These are phyloP conservation scores for Tortrix viridana DNA, from an alignment of 2,888 invertebrate species.

Conservation along the genomic window DNA sequence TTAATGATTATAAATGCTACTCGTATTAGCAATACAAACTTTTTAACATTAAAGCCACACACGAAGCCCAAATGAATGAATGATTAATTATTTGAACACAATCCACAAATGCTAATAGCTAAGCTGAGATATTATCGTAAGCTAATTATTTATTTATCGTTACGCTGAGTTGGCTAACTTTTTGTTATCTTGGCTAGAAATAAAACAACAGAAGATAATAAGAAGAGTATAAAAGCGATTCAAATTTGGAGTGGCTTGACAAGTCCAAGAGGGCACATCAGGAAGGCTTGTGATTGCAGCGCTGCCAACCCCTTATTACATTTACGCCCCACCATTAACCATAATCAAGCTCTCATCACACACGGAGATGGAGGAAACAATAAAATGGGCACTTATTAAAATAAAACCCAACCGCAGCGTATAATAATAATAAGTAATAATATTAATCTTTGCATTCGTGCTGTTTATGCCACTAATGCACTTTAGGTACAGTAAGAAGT, in stretches of 20 bases:
- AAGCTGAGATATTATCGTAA: conserved; percentile 43
- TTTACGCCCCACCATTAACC: conserved; percentile 76
- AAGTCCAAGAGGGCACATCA: conserved; percentile 62
- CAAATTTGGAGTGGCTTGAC: conserved; percentile 62
- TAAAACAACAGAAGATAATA: conserved; percentile 34
- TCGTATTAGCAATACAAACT: conserved; percentile 31
- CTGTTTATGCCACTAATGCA: too few species aligned
- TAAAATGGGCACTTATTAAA: conserved; percentile 66
- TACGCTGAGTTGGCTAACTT: conserved; percentile 43
- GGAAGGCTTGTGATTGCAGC: conserved; percentile 67
- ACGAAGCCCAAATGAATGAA: conserved; percentile 32
- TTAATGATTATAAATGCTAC: conserved; percentile 29
- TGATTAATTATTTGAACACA: conserved; percentile 30
- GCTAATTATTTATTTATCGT: conserved; percentile 43
- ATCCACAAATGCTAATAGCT: conserved; percentile 41
- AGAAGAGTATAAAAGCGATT: conserved; percentile 51
- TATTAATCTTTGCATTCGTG: not conserved
- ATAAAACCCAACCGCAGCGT: conserved; percentile 49
- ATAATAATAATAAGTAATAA: conserved; percentile 3
- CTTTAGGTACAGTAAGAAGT: too few species aligned
- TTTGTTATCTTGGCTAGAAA: conserved; percentile 33
- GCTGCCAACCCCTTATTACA: conserved; percentile 73
- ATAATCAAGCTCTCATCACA: conserved; percentile 77
- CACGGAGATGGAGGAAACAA: conserved; percentile 72
- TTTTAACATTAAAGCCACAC: conserved; percentile 38